Base-by-base conservation (phyloP, 2,888 invertebrate species). In the Harpagoxenus sublaevis region DNA sequence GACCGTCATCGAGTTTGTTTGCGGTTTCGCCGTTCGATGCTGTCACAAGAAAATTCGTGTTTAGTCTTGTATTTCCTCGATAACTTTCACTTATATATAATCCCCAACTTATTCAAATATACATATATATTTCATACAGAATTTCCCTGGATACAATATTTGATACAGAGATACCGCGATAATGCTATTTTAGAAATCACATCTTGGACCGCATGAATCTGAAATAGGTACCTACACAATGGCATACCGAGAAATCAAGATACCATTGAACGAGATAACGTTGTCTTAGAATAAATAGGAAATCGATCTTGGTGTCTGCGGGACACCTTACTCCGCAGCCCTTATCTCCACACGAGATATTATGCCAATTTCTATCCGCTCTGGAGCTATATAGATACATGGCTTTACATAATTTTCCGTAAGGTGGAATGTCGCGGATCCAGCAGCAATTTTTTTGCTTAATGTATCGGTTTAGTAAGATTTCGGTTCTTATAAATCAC, bases 241-340 rank as follows among this genome's bases (percentile, higher is more conserved):
- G n/a, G 4, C 28, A 2, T 42, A 39, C 12, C 23, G 53, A 51
- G 39, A 31, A 66, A 48, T 68, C 53, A 39, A 68, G 60, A 51
- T 35, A 23, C 18, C 31, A 23, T 63, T 31, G 15, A 28, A 18
- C 55, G 55, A 53, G 71, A 73, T 85, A 84, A 87, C 84, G 78
- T 65, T 74, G 53, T 86, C 82, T 65, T 78, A 82, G 86, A 88
- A 85, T 88, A 88, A 86, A 88, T 87, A 86, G 68, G 63, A 75
- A 85, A 88, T 89, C 86, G 87, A 90, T 89, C 85, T 79, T 35
- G 28, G 18, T 28, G 23, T 23, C 23, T 12, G 12, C 31, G 8
- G 23, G 15, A 45, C 35, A n/a, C 28, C 65, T 66, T 81, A 18
- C 53, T 55, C 10, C 35, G 12, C 28, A 35, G 48, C 12, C 10